Evolutionary conservation across 2,113 vertebrate genomes (phyloP), one percentile per base, ranked within the genome.

Genomic region (Crocuta crocuta): DNA sequence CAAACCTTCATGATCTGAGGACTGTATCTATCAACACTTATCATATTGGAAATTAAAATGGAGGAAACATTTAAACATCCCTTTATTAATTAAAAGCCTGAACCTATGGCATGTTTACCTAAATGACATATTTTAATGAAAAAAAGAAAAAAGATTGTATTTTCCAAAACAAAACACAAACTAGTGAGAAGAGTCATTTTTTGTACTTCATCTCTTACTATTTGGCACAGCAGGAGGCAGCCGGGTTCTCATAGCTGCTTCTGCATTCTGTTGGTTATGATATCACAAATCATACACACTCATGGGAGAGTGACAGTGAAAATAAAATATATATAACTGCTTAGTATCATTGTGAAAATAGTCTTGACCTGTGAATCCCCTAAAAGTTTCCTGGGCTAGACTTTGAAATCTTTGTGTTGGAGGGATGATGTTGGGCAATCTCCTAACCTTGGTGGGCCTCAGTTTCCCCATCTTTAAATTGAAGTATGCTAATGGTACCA

Each of bases 91-190:
- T 89, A 76, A 82, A 94, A 81, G 35, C 35, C 53, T 76, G 50
- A 28, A 81, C 16, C 53, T 68, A 10, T 61, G 23, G 71, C 19
- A 45, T 35, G 13, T 70, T 91, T 88, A 55, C n/a, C 33, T 33
- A 94, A 95, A 58, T 58, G 31, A 31, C 23, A 26, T 74, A 28
- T 53, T 63, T 90, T 74, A 35, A n/a, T 76, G 61, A 21, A 43
- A 55, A 21, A 17, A 63, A 53, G 2, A 2, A 35, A 35, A 35
- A 35, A 33, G 10, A 1, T 28, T 24, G 4, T 35, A 15, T 66
- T 82, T 87, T 93, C 33, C 58, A 21, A 87, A 97, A 73, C n/a
- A 71, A 61, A 95, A 95, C 13, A 53, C 17, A 83, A 89, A n/a
- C 65, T 81, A 73, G 39, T 76, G 33, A 68, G 15, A 68, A 90